phyloP scores from a whole-genome alignment of 2,797 vertebrate species.

The Sibirionetta formosa region DNA sequence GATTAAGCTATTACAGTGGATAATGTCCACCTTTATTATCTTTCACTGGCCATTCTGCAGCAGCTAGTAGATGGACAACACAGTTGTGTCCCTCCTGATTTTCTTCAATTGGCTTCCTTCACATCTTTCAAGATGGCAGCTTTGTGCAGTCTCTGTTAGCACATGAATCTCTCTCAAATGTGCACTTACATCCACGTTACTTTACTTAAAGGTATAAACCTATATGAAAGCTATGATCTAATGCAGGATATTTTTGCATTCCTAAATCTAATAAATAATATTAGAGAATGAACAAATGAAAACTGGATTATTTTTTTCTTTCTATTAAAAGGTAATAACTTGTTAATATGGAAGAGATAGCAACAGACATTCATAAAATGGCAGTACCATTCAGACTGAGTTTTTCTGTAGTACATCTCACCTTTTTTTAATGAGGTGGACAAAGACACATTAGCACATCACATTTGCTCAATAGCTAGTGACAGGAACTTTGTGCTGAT shows the following conservation, averaged over 20 bases:
- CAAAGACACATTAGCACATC: background rate
- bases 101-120: background rate
- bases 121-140: background rate
- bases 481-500: background rate
- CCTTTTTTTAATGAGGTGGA: background rate
- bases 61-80: background rate
- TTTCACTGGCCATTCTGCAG: background rate
- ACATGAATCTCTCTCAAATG: background rate
- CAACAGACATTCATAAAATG: background rate
- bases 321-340: background rate
- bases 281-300: background rate
- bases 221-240: background rate
- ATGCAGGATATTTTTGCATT: background rate
- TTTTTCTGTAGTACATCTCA: background rate
- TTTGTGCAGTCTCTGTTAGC: background rate
- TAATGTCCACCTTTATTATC: background rate
- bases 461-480: accelerated
- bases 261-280: background rate
- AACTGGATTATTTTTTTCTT: background rate
- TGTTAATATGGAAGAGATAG: background rate
- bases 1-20: background rate
- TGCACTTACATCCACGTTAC: background rate
- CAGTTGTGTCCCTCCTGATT: background rate
- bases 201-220: background rate
- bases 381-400: background rate